Evolutionary conservation across 2,113 vertebrate genomes (phyloP), one percentile per base, ranked within the genome.

Genomic region (Prionailurus bengalensis): DNA sequence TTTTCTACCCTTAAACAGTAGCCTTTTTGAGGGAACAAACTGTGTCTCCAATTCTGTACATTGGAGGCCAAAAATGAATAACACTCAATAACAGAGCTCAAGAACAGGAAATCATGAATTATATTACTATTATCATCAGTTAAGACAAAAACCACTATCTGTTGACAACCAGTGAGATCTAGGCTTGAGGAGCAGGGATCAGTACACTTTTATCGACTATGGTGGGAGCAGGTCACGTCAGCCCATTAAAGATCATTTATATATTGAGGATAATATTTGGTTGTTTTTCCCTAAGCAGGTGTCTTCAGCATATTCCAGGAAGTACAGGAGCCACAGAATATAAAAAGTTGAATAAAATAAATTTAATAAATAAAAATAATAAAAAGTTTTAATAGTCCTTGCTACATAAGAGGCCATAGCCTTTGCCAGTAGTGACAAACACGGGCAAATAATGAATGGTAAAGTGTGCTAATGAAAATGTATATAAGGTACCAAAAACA

Each of bases 231-330:
- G n/a, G 7, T 48, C 39, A 51, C 3, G 31, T 76, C 27, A 82
- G 48, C 27, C 55, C 51, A 48, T 53, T 85, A 4, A 36, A 70
- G 42, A 31, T 95, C 78, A 76, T 81, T 36, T 92, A 29, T 65
- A 68, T 21, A 65, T 25, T 68, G 58, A 76, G 58, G 25, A 73
- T 55, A 89, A 93, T 48, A 95, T 39, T 89, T 61, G 12, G 89
- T 33, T 88, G 12, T 42, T 76, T 87, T 68, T 80, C 45, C 58
- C 85, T 78, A 91, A 66, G 65, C 92, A 95, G 78, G 33, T 95
- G 45, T 91, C 65, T 91, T 85, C 65, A 91, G 89, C 12, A 70
- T 80, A 81, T 91, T 95, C 74, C 94, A 96, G 82, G 61, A 94
- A 58, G 45, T 45, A 3, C 29, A 85, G 86, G 33, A 90, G 39